Conservation (phyloP, 2,797 vertebrate genomes). For the Tamandua tetradactyla region DNA sequence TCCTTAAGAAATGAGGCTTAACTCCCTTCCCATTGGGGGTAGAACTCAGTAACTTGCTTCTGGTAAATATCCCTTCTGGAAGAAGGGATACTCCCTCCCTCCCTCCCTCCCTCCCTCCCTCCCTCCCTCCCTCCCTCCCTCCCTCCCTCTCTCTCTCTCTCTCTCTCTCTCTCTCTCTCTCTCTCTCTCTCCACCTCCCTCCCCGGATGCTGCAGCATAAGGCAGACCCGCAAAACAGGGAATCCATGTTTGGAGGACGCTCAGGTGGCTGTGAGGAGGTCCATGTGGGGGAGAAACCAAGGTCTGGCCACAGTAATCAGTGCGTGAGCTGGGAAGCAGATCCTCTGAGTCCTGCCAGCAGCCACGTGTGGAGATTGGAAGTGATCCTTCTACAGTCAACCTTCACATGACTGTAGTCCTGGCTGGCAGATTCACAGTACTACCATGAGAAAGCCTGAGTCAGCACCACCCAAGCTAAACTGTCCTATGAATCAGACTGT, state of each 20-base stretch:
- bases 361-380: neutral
- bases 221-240: too few species aligned
- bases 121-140: neutral
- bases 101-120: neutral
- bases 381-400: neutral
- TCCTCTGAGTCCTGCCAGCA: neutral
- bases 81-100: neutral
- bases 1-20: neutral
- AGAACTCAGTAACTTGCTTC: neutral
- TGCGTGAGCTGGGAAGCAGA: neutral
- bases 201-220: too few species aligned
- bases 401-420: neutral
- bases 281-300: neutral
- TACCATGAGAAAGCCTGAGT: neutral
- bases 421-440: neutral
- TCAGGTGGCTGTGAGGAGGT: neutral
- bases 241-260: neutral
- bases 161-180: neutral
- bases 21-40: neutral
- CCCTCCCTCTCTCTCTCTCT: neutral
- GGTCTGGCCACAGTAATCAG: neutral
- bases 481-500: neutral
- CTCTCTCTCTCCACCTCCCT: neutral
- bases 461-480: neutral
- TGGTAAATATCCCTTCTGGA: too few species aligned